These are phyloP conservation scores for Coenonympha glycerion DNA, from an alignment of 2,888 invertebrate species.

Conservation along the genomic window DNA sequence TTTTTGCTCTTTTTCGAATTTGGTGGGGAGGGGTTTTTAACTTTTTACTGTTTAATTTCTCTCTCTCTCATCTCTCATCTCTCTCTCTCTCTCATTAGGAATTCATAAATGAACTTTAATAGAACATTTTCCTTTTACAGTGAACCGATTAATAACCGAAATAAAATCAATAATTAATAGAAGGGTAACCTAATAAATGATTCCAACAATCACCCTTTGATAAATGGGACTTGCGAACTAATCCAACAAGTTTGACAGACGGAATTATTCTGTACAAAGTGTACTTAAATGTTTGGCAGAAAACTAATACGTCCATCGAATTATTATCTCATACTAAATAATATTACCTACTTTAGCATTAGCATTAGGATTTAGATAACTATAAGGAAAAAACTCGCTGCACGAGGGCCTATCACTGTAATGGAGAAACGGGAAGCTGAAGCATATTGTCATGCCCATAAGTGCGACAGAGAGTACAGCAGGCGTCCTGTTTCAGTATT, in stretches of 20 bases:
- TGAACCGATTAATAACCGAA: not conserved
- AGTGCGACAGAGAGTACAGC: too few relatives aligned
- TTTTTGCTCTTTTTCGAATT: too few relatives aligned
- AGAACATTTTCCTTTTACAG: constrained; percentile 3
- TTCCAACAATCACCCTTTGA: constrained; percentile 41
- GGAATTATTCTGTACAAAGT: constrained; percentile 41
- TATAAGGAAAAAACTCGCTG: too few relatives aligned
- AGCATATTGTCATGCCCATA: too few relatives aligned
- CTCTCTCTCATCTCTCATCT: too few relatives aligned
- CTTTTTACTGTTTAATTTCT: too few relatives aligned
- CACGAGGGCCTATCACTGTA: too few relatives aligned
- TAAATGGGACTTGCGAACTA: constrained; percentile 49
- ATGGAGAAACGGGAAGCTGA: too few relatives aligned
- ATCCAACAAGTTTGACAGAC: constrained; percentile 45
- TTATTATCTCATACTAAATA: not conserved
- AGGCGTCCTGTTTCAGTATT: too few relatives aligned
- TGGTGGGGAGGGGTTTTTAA: too few relatives aligned
- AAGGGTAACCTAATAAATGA: constrained; percentile 22
- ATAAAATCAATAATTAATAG: constrained; percentile 4
- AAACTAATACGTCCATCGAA: constrained; percentile 31
- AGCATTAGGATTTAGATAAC: too few relatives aligned
- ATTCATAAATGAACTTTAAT: constrained; percentile 8
- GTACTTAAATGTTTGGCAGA: constrained; percentile 41
- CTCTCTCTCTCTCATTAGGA: constrained; percentile 7
- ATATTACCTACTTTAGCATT: too few relatives aligned